Evolutionary conservation across 2,888 invertebrate genomes (phyloP).

Genomic region (Muschampia plurimacula): DNA sequence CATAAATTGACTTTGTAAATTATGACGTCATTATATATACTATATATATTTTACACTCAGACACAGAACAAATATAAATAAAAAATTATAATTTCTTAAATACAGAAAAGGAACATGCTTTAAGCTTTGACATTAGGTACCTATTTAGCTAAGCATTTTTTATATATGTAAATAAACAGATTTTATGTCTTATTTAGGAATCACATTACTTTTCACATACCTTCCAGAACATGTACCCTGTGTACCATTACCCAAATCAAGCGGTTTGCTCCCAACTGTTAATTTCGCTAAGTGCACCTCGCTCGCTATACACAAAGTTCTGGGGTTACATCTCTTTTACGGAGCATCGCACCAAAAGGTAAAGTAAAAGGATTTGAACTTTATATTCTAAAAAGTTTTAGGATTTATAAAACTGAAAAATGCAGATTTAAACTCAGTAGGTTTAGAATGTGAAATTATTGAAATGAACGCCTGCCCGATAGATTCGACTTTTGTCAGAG

Average conservation of each 20-base stretch:
- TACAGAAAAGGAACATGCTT: not conserved
- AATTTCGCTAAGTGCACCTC: conserved; percentile 33
- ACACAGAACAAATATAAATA: too few species aligned
- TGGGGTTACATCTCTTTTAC: conserved; percentile 9
- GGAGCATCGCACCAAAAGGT: conserved; percentile 2
- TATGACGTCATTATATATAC: too few species aligned
- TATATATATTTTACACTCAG: too few species aligned
- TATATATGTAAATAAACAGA: too few species aligned
- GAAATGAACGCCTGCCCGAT: too few species aligned
- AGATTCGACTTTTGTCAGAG: not conserved
- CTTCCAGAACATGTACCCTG: not conserved
- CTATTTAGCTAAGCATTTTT: too few species aligned
- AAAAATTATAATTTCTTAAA: too few species aligned
- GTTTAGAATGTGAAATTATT: not conserved
- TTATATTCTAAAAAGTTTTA: not conserved
- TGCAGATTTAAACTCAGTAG: not conserved
- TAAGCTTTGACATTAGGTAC: too few species aligned
- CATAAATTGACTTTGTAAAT: too few species aligned
- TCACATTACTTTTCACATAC: not conserved
- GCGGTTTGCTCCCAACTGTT: conserved; percentile 30
- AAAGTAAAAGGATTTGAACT: not conserved
- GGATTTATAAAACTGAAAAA: not conserved
- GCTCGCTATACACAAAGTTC: not conserved
- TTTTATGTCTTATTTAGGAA: conserved; percentile 5
- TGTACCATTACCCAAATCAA: conserved; percentile 21